These are phyloP conservation scores for Drosophila simulans DNA, from an alignment of 1,140 invertebrate genomes.

Conservation along the genomic window DNA sequence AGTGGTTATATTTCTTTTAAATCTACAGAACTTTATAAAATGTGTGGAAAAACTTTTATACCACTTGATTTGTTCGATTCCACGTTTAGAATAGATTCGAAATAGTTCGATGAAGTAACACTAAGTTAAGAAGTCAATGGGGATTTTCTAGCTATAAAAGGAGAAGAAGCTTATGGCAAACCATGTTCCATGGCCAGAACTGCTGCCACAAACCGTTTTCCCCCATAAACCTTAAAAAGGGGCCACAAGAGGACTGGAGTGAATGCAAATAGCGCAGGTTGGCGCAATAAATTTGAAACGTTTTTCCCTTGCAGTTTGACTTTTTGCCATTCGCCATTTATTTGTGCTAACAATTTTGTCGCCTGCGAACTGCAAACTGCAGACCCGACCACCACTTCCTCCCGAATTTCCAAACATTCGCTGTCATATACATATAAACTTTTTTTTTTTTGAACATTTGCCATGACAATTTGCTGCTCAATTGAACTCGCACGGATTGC, in stretches of 20 bases:
- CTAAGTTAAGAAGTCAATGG: no score
- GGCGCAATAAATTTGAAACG: constrained; percentile 72
- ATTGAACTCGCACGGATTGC: constrained; percentile 66
- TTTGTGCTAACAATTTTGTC: constrained; percentile 75
- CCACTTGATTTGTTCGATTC: no score
- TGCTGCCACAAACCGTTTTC: constrained; percentile 18
- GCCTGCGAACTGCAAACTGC: not conserved
- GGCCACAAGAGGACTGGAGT: constrained; percentile 21
- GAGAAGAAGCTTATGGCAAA: not conserved
- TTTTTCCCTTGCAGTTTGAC: constrained; percentile 73
- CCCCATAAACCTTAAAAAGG: constrained; percentile 15
- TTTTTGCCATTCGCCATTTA: constrained; percentile 55
- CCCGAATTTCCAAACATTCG: not conserved
- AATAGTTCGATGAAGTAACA: no score
- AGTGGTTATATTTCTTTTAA: no score
- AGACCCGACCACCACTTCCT: not conserved
- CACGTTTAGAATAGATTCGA: no score
- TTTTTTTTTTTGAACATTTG: constrained; percentile 34
- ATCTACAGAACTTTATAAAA: no score
- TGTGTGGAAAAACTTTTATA: no score
- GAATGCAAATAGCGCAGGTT: constrained; percentile 55
- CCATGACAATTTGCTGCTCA: constrained; percentile 74
- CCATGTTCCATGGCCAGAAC: not conserved
- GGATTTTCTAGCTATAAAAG: not conserved
- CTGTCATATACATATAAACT: not conserved